Conservation (phyloP, 2,113 vertebrate species). For the Corythornis vintsioides region DNA sequence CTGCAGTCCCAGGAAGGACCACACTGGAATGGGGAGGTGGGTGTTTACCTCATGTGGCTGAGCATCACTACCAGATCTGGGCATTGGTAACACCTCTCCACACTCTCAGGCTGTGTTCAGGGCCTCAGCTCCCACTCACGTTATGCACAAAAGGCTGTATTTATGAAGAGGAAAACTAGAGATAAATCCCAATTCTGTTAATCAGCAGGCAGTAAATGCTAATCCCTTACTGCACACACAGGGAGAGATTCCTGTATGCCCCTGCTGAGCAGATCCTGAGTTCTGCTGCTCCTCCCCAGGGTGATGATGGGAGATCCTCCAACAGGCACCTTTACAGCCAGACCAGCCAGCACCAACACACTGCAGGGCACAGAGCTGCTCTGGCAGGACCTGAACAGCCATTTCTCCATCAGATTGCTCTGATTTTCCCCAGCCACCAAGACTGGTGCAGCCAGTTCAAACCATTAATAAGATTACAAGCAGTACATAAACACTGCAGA, state of each 20-base stretch:
- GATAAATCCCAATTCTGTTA: not conserved
- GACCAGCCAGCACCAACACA: not conserved
- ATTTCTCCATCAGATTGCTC: not conserved
- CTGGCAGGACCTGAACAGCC: not conserved
- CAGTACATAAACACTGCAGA: not conserved
- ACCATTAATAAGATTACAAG: not conserved
- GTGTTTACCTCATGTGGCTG: not conserved
- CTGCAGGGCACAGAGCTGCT: not conserved
- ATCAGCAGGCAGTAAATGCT: not conserved
- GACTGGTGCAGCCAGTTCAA: not conserved
- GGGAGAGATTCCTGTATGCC: not conserved
- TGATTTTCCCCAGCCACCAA: not conserved
- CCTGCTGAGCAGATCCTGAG: not conserved
- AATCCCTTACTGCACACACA: not conserved
- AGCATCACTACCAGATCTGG: not conserved
- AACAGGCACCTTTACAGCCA: not conserved
- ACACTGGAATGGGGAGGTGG: not conserved
- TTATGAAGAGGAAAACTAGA: not conserved
- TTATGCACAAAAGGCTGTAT: not conserved
- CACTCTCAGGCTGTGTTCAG: not conserved
- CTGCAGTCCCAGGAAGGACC: slow-evolving; percentile 11
- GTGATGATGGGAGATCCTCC: not conserved
- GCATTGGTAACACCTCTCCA: not conserved
- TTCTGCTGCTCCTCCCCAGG: not conserved
- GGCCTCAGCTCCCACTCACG: not conserved